Evolutionary conservation across 2,888 invertebrate genomes (phyloP).

Genomic region (Sepiola atlantica): DNA sequence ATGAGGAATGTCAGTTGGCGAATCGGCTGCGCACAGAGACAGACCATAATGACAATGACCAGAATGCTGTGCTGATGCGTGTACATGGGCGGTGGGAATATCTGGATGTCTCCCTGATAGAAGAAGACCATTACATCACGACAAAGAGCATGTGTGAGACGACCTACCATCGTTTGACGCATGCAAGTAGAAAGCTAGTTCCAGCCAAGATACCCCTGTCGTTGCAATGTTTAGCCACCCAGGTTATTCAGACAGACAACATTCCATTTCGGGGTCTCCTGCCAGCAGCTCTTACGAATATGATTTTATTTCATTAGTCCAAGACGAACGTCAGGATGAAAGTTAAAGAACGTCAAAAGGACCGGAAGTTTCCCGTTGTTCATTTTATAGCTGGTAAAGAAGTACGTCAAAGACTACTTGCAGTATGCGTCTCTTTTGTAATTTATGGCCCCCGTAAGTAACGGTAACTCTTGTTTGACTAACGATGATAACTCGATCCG

Average conservation of each 20-base stretch:
- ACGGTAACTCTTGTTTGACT: too few relatives aligned
- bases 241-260: slow-evolving; percentile 35
- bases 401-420: background rate
- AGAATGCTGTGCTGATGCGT: slow-evolving; percentile 11
- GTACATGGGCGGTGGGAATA: slow-evolving; percentile 41
- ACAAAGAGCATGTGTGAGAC: background rate
- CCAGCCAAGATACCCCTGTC: slow-evolving; percentile 37
- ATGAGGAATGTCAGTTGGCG: background rate
- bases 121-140: slow-evolving; percentile 18
- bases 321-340: background rate
- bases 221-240: slow-evolving; percentile 42
- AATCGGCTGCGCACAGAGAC: background rate
- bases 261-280: background rate
- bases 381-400: background rate
- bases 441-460: too few relatives aligned
- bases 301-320: slow-evolving; percentile 14
- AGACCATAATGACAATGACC: background rate
- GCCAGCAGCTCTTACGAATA: slow-evolving; percentile 24
- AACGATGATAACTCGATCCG: too few relatives aligned
- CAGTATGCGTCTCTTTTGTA: background rate
- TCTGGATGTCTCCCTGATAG: background rate
- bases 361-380: background rate
- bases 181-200: background rate
- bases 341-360: background rate
- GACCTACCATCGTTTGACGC: background rate